These are phyloP conservation scores for Tupiocoris notatus DNA, from an alignment of 2,888 invertebrate species.

Conservation along the genomic window DNA sequence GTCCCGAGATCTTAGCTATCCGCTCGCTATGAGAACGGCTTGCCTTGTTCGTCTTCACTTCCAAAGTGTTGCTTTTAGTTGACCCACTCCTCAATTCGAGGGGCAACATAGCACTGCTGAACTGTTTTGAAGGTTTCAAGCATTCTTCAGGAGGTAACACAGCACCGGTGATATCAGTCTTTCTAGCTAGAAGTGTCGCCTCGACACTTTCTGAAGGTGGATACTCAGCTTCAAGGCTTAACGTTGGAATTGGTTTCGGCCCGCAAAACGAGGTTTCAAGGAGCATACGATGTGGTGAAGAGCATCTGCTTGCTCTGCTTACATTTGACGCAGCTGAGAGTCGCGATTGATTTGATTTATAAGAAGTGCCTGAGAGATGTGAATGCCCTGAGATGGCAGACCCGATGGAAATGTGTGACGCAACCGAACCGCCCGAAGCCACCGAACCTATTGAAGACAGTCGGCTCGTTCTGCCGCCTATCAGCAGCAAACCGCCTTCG, in stretches of 20 bases:
- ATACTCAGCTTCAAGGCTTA: slow-evolving; percentile 52
- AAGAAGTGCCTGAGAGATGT: slow-evolving; percentile 56
- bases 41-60: slow-evolving; percentile 26
- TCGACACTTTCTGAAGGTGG: slow-evolving; percentile 49
- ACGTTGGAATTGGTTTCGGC: slow-evolving; percentile 63
- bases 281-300: slow-evolving; percentile 87
- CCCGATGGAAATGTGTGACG: slow-evolving; percentile 46
- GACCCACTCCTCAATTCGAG: not conserved
- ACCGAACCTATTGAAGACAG: slow-evolving; percentile 71
- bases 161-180: slow-evolving; percentile 48
- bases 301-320: slow-evolving; percentile 54
- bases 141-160: slow-evolving; percentile 45
- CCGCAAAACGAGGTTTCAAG: slow-evolving; percentile 90
- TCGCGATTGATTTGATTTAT: slow-evolving; percentile 49
- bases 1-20: slow-evolving; percentile 31
- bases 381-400: slow-evolving; percentile 58
- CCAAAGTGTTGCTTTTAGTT: slow-evolving; percentile 29
- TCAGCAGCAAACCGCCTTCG: slow-evolving; percentile 70
- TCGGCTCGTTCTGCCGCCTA: slow-evolving; percentile 73
- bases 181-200: slow-evolving; percentile 47
- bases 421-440: slow-evolving; percentile 51
- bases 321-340: slow-evolving; percentile 50
- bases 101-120: slow-evolving; percentile 1
- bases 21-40: slow-evolving; percentile 34
- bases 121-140: slow-evolving; percentile 14